Conservation (phyloP, 1,140 invertebrate species). For the Charaxes varanes region DNA sequence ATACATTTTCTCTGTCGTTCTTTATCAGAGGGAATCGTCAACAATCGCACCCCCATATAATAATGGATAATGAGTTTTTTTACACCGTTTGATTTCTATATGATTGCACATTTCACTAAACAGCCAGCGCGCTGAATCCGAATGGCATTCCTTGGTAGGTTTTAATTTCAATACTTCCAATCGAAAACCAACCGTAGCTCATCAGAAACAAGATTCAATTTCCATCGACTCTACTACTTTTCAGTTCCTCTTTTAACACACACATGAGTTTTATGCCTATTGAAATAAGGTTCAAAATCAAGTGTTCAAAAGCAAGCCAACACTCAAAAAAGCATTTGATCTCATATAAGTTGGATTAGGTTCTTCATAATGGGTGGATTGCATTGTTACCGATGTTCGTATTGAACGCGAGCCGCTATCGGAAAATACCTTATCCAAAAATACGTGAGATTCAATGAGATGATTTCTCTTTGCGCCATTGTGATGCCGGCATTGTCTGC, state of each 20-base stretch:
- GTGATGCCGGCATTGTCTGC: slow-evolving; percentile 21
- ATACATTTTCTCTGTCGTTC: too few relatives aligned
- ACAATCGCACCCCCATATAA: slow-evolving; percentile 43
- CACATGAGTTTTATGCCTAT: slow-evolving; percentile 10
- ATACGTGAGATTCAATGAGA: slow-evolving; percentile 33
- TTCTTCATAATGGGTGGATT: slow-evolving; percentile 55
- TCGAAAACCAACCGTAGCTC: slow-evolving; percentile 16
- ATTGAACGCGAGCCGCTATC: slow-evolving; percentile 40
- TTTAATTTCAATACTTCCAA: slow-evolving; percentile 22
- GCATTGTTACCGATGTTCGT: slow-evolving; percentile 46
- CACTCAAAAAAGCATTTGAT: slow-evolving; percentile 28
- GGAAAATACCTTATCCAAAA: slow-evolving; percentile 49
- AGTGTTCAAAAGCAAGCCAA: slow-evolving; percentile 11
- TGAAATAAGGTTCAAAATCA: slow-evolving; percentile 19
- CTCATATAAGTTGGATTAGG: slow-evolving; percentile 28
- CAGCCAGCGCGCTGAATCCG: slow-evolving; percentile 36
- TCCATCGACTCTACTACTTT: slow-evolving; percentile 2
- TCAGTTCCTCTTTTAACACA: neutral
- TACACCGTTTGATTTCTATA: slow-evolving; percentile 48
- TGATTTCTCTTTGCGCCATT: slow-evolving; percentile 27
- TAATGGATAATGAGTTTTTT: slow-evolving; percentile 43
- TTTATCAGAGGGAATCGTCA: too few relatives aligned
- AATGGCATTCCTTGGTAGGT: slow-evolving; percentile 32
- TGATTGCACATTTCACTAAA: slow-evolving; percentile 58
- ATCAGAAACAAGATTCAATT: slow-evolving; percentile 8